These are phyloP conservation scores for Spheniscus humboldti DNA, from an alignment of 2,797 vertebrate species.

Conservation along the genomic window DNA sequence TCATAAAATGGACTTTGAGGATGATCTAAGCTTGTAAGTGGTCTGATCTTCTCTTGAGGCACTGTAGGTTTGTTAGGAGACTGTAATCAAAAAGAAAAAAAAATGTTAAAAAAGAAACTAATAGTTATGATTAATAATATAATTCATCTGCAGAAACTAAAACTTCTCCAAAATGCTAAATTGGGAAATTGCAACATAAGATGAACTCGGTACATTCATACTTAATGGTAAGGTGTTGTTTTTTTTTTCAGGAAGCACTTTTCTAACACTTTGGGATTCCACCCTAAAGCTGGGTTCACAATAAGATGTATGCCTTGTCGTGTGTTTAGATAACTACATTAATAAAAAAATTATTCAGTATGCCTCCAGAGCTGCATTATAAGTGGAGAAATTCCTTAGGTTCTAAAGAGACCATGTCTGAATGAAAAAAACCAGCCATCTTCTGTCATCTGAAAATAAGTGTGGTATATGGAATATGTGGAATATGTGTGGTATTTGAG, in stretches of 20 bases:
- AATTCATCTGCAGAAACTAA: neutral
- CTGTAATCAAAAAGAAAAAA: slow-evolving; percentile 63
- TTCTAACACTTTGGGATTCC: neutral
- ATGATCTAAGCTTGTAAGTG: slow-evolving; percentile 96
- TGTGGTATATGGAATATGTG: neutral
- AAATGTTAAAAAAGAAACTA: neutral
- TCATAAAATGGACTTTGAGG: slow-evolving; percentile 98
- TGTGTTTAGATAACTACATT: neutral
- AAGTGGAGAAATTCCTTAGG: neutral
- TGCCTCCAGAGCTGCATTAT: neutral
- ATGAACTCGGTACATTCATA: neutral
- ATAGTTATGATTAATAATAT: neutral
- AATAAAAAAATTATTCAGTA: neutral
- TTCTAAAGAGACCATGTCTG: neutral
- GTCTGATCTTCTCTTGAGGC: slow-evolving; percentile 94
- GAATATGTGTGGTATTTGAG: neutral
- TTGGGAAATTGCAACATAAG: neutral
- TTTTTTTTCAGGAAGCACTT: neutral
- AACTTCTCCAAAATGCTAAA: neutral
- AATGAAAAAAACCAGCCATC: neutral
- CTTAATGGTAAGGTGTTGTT: neutral
- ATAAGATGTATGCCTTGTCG: neutral
- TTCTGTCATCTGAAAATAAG: neutral
- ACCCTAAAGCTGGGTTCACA: neutral
- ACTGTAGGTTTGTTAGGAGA: slow-evolving; percentile 89